Evolutionary conservation across 37 sponge, comb jelly and placozoan genomes (phyloP), one percentile per base, ranked within the genome.

Genomic region (Eunapius fragilis): DNA sequence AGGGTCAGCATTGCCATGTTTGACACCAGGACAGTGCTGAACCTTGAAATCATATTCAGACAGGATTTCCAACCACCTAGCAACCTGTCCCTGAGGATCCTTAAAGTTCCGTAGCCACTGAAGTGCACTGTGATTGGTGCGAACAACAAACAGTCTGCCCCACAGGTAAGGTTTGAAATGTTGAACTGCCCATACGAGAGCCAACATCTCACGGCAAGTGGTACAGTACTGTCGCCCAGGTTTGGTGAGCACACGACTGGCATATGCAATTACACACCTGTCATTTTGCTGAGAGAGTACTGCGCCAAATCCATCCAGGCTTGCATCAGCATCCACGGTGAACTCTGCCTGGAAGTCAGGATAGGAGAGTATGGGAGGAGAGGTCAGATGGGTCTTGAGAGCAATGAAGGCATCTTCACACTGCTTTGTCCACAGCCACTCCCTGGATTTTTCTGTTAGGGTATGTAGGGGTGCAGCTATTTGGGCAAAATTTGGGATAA

Each of bases 151-250:
- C 1, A 19, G 14, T 58, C 58, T 58, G 58, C 17, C 58, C 58
- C 58, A 58, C 58, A 58, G 22, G 47, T 45, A 45, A 9, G 47
- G 58, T 58, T 58, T 58, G 58, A 58, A 58, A 17, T 58, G 58
- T 58, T 58, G 58, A 3, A 41, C 41, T 41, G 41, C 41, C 41
- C 41, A 41, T 58, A n/a, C n/a, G n/a, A n/a, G n/a, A n/a, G n/a
- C n/a, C n/a, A n/a, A n/a, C 26, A 76, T 31, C 34, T 76, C 77
- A n/a, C 35, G 19, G 32, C 38, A 6, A 22, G 78, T 77, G 78
- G 37, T 45, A 77, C 78, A 1, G 77, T 76, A 76, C n/a, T 76
- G 28, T 31, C 77, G 33, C 23, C 37, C 78, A 27, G 47, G 41
- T 45, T 77, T 77, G 35, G 78, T 36, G 31, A 77, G 22, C 2